Percentiles rank a stretch among this genome's conserved stretches.
Evolutionary conservation across 2,888 invertebrate species (phyloP).

Genomic region (Aphidius colemani): DNA sequence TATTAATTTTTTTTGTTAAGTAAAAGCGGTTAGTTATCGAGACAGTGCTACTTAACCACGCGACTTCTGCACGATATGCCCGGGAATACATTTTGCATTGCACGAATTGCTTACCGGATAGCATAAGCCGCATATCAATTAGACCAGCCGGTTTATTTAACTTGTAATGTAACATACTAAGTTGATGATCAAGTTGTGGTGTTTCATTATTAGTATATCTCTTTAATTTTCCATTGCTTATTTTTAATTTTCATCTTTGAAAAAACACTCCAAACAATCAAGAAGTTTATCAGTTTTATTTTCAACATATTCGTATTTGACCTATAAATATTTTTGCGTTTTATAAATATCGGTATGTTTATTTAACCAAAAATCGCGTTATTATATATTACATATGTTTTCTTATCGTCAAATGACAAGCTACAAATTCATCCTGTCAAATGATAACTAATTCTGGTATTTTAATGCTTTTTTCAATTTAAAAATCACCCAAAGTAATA

Average conservation of each 20-base stretch:
- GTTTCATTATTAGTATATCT: slow-evolving; percentile 11
- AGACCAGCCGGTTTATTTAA: slow-evolving; percentile 52
- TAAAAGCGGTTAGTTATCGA: slow-evolving; percentile 34
- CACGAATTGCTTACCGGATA: slow-evolving; percentile 32
- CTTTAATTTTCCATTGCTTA: not conserved
- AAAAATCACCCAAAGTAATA: too few relatives aligned
- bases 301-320: too few relatives aligned
- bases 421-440: too few relatives aligned
- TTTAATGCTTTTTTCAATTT: too few relatives aligned
- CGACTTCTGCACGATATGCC: slow-evolving; percentile 26
- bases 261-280: too few relatives aligned
- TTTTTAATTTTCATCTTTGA: slow-evolving; percentile 5
- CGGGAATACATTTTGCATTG: slow-evolving; percentile 9
- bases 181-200: slow-evolving; percentile 38
- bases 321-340: too few relatives aligned
- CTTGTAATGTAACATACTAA: slow-evolving; percentile 42
- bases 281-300: too few relatives aligned
- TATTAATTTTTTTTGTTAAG: not conserved
- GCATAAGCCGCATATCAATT: slow-evolving; percentile 32
- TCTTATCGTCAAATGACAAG: too few relatives aligned
- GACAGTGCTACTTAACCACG: slow-evolving; percentile 38
- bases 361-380: too few relatives aligned
- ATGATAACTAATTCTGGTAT: too few relatives aligned
- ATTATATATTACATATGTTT: too few relatives aligned
- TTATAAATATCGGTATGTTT: too few relatives aligned